Base-by-base conservation (phyloP, 2,888 invertebrate genomes). In the Lottia scabra region DNA sequence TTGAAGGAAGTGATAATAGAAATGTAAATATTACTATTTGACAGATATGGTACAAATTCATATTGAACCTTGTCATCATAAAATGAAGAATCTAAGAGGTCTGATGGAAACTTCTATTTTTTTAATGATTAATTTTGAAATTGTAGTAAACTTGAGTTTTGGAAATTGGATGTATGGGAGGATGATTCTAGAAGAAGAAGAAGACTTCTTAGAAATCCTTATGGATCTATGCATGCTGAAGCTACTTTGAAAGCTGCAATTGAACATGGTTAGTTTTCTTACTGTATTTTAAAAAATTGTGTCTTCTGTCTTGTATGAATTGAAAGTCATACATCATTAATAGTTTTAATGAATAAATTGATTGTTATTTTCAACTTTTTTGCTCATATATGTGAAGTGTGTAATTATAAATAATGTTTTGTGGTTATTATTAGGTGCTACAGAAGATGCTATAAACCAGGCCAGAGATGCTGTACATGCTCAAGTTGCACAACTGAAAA, bases 131-230 rank as follows among this genome's bases (percentile, higher is more conserved):
- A n/a, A 38, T 19, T 63, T 19, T 70, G 72, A 23, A 44, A 23
- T 48, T 71, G 1, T 65, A 83, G 83, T 63, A 65, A 46, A 27
- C 65, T 66, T 63, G 87, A 87, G 44, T 89, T 93, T 91, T 98
- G 98, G 98, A 98, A 97, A 90, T 91, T 99, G 82, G 99, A 99
- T 91, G 95, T 96, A 63, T 99, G 99, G 99, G 99, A 99, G 91
- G 99, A 99, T 91, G 99, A 99, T 91, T 97, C 98, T 8, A 92
- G 99, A 23, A 92, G 99, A 73, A 93, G 99, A 74, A 94, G 99
- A 84, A 93, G 99, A 63, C 95, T 99, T 89, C 95, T 99, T 73
- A 97, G 97, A 83, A 99, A 99, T 92, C 94, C 97, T 43, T 92
- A 95, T 76, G 99, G 98, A 4, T 94, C 95, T n/a, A 93, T 94